Conservation (phyloP, 2,888 invertebrate species). For the Dinocampus coccinellae region DNA sequence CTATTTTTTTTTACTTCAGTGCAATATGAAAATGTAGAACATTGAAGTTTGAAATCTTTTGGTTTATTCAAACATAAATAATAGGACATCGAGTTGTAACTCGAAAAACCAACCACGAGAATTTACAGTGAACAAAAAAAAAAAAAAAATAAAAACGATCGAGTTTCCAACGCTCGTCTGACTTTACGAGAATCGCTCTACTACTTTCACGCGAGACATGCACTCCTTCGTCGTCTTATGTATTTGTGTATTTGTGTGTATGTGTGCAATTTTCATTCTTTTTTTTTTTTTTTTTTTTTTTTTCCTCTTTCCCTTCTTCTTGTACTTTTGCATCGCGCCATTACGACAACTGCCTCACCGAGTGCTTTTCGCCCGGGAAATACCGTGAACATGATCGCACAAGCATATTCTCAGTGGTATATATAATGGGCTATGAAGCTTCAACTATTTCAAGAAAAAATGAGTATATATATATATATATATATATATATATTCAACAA, state of each 20-base stretch:
- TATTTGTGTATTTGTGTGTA: no score
- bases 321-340: constrained; percentile 11
- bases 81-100: constrained; percentile 6
- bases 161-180: constrained; percentile 40
- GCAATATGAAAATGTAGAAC: neutral
- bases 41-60: constrained; percentile 1
- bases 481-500: constrained; percentile 25
- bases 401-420: constrained; percentile 26
- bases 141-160: no score
- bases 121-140: constrained; percentile 39
- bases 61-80: constrained; percentile 14
- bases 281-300: neutral
- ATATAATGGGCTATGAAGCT: constrained; percentile 4
- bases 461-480: neutral
- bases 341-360: constrained; percentile 8
- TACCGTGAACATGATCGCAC: constrained; percentile 13
- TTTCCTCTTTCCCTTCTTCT: neutral
- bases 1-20: no score
- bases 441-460: constrained; percentile 13
- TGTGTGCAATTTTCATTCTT: neutral
- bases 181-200: constrained; percentile 43
- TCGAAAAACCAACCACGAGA: constrained; percentile 38
- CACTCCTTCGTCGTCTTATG: neutral
- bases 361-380: constrained; percentile 7
- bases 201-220: constrained; percentile 12